Base-by-base conservation (phyloP, 2,797 vertebrate genomes). In the Sciurus vulgaris region DNA sequence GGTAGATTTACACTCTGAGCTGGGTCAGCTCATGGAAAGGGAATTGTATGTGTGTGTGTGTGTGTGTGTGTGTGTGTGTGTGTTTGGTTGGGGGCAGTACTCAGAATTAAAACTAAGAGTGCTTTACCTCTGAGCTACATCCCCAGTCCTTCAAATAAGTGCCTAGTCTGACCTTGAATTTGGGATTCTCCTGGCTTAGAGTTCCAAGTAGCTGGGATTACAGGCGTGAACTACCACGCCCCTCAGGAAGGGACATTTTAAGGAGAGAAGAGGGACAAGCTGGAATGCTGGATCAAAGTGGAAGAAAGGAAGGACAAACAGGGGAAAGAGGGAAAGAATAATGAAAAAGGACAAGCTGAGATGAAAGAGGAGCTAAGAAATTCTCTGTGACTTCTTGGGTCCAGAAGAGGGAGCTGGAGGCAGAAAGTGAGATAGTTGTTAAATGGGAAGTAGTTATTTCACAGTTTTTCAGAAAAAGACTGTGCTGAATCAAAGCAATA, bases 371-470 rank as follows among this genome's bases (percentile, higher is more conserved):
- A 67, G 35, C 61, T 67, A 69, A 87, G 47, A 76, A 78, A 9
- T 72, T 35, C 7, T 73, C 30, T 76, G 20, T 94, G 87, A 14
- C 0, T 30, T 65, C 47, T 63, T 81, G 33, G 69, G 33, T 85
- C 69, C 81, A 70, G 79, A 87, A 94, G 85, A 84, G n/a, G 70
- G 69, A 87, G 38, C 38, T 74, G 44, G 51, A 87, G 11, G 1
- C 24, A 54, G 89, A 84, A 74, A 94, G 17, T 74, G 59, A 91
- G 63, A n/a, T 54, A 47, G 69, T 65, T 95, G 35, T 24, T 69
- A 44, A 92, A 69, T 59, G 18, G 14, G n/a, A 38, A 28, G 76
- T 22, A 38, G 33, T 59, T 84, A 28, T 61, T 78, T 38, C 47
- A 54, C 0, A 83, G 44, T 33, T 93, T 94, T 87, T 93, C 5